Base-by-base conservation (phyloP, 2,113 vertebrate species). In the Bostrychus sinensis region DNA sequence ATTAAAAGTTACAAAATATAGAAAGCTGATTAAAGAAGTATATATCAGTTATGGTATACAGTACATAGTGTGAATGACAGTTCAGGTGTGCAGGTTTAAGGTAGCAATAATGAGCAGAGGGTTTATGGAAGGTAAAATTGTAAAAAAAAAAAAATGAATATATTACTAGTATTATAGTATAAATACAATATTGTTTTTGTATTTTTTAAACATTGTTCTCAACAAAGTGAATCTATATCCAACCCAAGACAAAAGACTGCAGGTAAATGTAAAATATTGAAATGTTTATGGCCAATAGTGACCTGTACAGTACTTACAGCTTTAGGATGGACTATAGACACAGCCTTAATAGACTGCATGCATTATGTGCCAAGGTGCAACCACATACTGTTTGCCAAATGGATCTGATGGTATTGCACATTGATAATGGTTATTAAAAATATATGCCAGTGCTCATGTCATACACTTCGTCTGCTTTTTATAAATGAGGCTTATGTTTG, bases 341-440 rank as follows among this genome's bases (percentile, higher is more conserved):
- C 46, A 74, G 51, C 25, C 55, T 56, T 87, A 86, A 87, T 88
- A 72, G 77, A 77, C 59, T 65, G 38, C 38, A 53, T 67, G 60
- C 25, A 46, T 77, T 54, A 74, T 46, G 32, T 68, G 72, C 80
- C 72, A 85, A 86, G 73, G 71, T 81, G 62, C 65, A 72, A 53
- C 64, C 71, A 16, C 63, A 37, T 46, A 69, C 43, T 64, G 20
- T 8, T 56, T 56, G 60, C 68, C 82, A 78, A 77, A 83, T 72
- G 34, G 48, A 17, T 14, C 38, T 72, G 54, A 82, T 81, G 78
- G 70, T 69, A 75, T 89, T 82, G 83, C 37, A 16, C 61, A 63
- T 59, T 68, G 78, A 86, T 89, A 86, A 91, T 82, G 72, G 46
- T 68, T 80, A 88, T 91, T 85, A 86, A 88, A 91, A 83, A 78